Percentiles rank a stretch among this genome's conserved stretches.
phyloP scores from a whole-genome alignment of 2,888 invertebrate genomes.

The Elegia similella region DNA sequence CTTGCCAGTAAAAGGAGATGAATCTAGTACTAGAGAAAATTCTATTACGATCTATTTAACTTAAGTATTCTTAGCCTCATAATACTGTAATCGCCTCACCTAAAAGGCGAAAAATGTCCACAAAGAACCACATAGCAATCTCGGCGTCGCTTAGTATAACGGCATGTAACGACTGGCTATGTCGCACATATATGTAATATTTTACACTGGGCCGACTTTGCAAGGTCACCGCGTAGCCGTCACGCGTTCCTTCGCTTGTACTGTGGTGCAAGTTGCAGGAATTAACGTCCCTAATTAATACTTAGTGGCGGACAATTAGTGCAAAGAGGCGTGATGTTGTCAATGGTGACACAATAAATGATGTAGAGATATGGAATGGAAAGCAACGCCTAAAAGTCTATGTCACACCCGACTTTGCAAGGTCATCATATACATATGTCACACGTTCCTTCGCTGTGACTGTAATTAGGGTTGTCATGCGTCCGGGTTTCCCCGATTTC shows the following conservation, averaged over 20 bases:
- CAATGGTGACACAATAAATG: background rate
- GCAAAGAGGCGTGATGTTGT: background rate
- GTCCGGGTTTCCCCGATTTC: no score
- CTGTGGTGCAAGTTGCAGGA: conserved; percentile 31
- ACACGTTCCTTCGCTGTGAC: no score
- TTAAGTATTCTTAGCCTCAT: background rate
- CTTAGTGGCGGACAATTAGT: background rate
- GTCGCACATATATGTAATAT: conserved; percentile 33
- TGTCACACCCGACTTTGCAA: no score
- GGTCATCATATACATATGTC: no score
- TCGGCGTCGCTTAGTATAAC: conserved; percentile 21
- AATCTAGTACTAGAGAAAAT: no score
- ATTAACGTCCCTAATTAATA: conserved; percentile 12
- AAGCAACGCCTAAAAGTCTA: no score
- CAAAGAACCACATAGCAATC: conserved; percentile 11
- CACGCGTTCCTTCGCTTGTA: conserved; percentile 50
- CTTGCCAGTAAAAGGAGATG: no score
- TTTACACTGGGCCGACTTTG: conserved; percentile 30
- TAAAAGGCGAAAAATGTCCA: conserved; percentile 5
- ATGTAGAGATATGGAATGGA: background rate
- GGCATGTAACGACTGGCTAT: conserved; percentile 27
- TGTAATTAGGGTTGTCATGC: no score
- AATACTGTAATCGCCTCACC: conserved; percentile 2
- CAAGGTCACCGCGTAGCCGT: conserved; percentile 47
- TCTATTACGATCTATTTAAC: no score